Percentiles rank a stretch among this genome's conserved stretches.
Conservation (phyloP, 2,113 vertebrate genomes). For the Lucifuga dentata region DNA sequence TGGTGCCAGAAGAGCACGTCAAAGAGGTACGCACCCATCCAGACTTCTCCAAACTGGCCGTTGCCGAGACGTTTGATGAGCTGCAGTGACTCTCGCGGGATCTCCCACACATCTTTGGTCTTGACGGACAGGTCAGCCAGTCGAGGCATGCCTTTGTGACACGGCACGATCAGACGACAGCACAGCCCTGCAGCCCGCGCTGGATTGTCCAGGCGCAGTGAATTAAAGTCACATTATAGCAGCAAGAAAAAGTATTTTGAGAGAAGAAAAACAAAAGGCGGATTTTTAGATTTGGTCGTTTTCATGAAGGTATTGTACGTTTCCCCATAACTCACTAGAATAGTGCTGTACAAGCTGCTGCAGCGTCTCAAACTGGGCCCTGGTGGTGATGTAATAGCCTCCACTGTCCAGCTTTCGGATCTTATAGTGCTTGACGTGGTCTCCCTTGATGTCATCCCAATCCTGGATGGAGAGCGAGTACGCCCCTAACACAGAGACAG, state of each 20-base stretch:
- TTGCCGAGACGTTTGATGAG: slow-evolving; percentile 99
- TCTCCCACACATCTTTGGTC: slow-evolving; percentile 99
- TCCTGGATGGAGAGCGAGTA: slow-evolving; percentile 99
- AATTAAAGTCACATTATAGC: not conserved
- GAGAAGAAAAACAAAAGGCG: not conserved
- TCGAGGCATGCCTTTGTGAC: slow-evolving; percentile 99
- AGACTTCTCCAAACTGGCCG: slow-evolving; percentile 99
- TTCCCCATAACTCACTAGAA: slow-evolving; percentile 86
- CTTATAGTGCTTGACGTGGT: slow-evolving; percentile 99
- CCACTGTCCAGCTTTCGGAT: slow-evolving; percentile 98
- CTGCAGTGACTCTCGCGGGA: slow-evolving; percentile 98
- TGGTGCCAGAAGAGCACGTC: slow-evolving; percentile 10
- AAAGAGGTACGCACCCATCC: slow-evolving; percentile 93
- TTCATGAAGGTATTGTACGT: slow-evolving; percentile 20
- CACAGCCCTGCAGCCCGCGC: slow-evolving; percentile 98
- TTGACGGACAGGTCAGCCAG: slow-evolving; percentile 99
- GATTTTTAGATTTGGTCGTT: not conserved
- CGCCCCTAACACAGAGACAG: slow-evolving; percentile 85
- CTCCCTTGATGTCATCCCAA: slow-evolving; percentile 98
- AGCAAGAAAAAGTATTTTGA: not conserved
- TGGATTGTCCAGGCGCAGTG: slow-evolving; percentile 61
- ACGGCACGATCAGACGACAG: slow-evolving; percentile 97
- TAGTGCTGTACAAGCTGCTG: slow-evolving; percentile 99
- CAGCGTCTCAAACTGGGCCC: slow-evolving; percentile 98
- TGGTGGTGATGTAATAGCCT: slow-evolving; percentile 98